A percentile compares a stretch with the other conserved stretches of the same genome.
Conservation (phyloP, 1,140 invertebrate species). For the Eupeodes corollae region DNA sequence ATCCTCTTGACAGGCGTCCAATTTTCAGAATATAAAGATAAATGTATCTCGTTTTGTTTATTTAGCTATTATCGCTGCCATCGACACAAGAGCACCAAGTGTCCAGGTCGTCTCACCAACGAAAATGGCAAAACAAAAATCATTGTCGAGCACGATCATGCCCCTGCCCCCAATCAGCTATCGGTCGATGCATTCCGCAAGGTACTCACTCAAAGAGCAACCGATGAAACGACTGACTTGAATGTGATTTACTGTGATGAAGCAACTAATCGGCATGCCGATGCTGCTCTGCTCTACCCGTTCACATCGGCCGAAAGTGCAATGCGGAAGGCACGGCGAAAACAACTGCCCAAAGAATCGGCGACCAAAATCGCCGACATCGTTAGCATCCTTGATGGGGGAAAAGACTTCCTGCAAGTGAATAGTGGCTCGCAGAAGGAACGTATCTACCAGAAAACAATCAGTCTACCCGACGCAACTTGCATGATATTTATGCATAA, state of each 20-base stretch:
- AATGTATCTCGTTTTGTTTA: background rate
- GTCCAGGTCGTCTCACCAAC: conserved; percentile 2
- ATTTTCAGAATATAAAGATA: too few species aligned
- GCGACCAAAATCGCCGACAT: conserved; percentile 3
- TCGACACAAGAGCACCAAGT: conserved; percentile 4
- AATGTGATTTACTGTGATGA: conserved; percentile 7
- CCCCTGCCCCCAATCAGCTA: background rate
- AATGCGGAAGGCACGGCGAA: conserved; percentile 8
- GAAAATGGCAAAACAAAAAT: conserved; percentile 1
- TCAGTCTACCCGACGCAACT: background rate
- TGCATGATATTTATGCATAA: conserved; percentile 6
- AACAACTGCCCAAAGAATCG: conserved; percentile 3
- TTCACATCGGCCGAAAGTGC: conserved; percentile 4
- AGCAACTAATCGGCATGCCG: conserved; percentile 2
- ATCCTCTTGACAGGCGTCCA: too few species aligned
- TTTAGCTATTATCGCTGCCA: conserved; percentile 7
- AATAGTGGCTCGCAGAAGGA: conserved; percentile 2
- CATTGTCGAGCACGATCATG: conserved; percentile 4
- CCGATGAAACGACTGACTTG: conserved; percentile 3
- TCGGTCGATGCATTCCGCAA: conserved; percentile 8
- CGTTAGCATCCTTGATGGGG: background rate
- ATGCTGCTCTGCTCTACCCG: conserved; percentile 6
- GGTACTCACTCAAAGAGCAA: conserved; percentile 4
- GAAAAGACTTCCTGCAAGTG: background rate
- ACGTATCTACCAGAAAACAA: conserved; percentile 3